Base-by-base conservation (phyloP, 2,888 invertebrate genomes). In the Pammene aurita region DNA sequence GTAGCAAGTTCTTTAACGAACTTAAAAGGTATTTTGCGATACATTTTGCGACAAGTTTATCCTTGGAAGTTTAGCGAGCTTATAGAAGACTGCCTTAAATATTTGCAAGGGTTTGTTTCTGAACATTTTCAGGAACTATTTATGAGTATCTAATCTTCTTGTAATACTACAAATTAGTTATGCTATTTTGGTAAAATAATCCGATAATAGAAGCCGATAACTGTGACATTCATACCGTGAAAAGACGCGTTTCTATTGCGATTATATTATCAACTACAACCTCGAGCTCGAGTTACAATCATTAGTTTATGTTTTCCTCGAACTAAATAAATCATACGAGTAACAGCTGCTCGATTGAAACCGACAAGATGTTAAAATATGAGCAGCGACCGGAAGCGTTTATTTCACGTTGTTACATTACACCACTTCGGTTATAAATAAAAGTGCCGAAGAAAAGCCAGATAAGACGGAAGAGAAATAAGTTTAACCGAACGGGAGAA, bases 401-500 rank as follows among this genome's bases (percentile, higher is more conserved):
- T 87, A 86, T 84, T 84, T 86, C 84, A 82, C 80, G 78, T 81
- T 84, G 82, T 83, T 84, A 87, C 86, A 83, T 88, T 86, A 85
- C 85, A 84, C 84, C 86, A 88, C 84, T 87, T 83, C 77, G 85
- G 86, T 88, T 88, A 88, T 90, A 91, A 90, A 91, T 90, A 91
- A 90, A 90, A 87, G 81, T 85, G 84, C 82, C 84, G 84, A 87
- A 89, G 90, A 88, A 89, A 88, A 91, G 85, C 85, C 86, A 86
- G 90, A 92, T 92, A 90, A 92, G 89, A 89, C 84, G 87, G 84
- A 85, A 85, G 82, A 88, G 89, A 92, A 92, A 92, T 92, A 92
- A 90, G 91, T 91, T 90, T 89, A 92, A 90, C 88, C 87, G 86
- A 92, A 91, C 89, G 89, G 86, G 88, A 88, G 89, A 91, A 88